These are phyloP conservation scores for Hyles lineata DNA, from an alignment of 2,888 invertebrate genomes.

Conservation along the genomic window DNA sequence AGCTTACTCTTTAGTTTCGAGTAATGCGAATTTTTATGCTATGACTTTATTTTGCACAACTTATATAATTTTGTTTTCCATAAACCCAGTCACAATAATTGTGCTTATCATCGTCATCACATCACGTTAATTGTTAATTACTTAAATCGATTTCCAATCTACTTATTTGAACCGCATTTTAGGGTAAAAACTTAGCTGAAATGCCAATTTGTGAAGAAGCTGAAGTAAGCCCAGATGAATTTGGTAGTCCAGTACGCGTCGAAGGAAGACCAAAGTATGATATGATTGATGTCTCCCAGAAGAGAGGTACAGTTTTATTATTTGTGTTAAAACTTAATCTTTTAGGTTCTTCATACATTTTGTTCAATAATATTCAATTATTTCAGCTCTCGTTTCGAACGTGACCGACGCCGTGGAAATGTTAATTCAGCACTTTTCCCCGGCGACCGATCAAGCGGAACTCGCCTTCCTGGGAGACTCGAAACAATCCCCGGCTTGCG, in stretches of 20 bases:
- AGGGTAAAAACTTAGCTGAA: conserved; percentile 85
- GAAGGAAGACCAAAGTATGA: conserved; percentile 75
- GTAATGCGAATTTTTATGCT: conserved; percentile 32
- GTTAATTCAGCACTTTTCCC: conserved; percentile 89
- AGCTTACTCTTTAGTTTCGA: background rate
- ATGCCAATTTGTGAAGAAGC: conserved; percentile 88
- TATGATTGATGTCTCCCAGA: conserved; percentile 85
- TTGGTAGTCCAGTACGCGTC: conserved; percentile 79
- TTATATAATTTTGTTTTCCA: conserved; percentile 37
- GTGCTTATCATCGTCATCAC: conserved; percentile 44
- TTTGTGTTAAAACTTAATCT: too few relatives aligned
- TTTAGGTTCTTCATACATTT: too few relatives aligned
- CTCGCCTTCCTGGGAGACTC: conserved; percentile 85
- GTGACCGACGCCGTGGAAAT: conserved; percentile 91
- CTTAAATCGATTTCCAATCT: conserved; percentile 18
- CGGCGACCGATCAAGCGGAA: conserved; percentile 87
- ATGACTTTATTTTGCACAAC: conserved; percentile 42
- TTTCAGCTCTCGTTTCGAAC: conserved; percentile 88
- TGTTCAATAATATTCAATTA: conserved; percentile 43
- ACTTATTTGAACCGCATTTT: conserved; percentile 44
- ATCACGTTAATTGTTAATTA: conserved; percentile 29
- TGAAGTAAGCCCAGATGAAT: conserved; percentile 86
- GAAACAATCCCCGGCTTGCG: conserved; percentile 86
- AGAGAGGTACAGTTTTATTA: conserved; percentile 73
- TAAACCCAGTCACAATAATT: conserved; percentile 38